Evolutionary conservation across 2,888 invertebrate genomes (phyloP).

Genomic region (Philaethria dido): DNA sequence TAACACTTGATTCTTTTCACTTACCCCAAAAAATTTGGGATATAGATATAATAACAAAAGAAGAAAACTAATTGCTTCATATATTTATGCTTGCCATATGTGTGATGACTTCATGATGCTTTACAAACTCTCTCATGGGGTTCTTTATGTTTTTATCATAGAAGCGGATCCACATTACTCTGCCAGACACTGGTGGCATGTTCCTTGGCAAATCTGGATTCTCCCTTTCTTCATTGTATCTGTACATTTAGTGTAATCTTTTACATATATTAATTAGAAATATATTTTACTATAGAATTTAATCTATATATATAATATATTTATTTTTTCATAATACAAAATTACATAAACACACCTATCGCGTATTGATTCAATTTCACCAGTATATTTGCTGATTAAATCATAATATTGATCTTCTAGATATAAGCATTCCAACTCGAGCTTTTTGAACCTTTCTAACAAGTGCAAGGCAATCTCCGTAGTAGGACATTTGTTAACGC

Average conservation of each 20-base stretch:
- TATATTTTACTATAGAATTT: background rate
- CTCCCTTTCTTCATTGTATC: slow-evolving; percentile 90
- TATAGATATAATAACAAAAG: too few species aligned
- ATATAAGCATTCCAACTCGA: slow-evolving; percentile 88
- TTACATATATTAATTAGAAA: background rate
- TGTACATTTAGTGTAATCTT: slow-evolving; percentile 45
- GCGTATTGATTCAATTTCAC: slow-evolving; percentile 87
- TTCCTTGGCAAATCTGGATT: slow-evolving; percentile 89
- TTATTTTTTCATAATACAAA: background rate
- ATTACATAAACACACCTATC: slow-evolving; percentile 78
- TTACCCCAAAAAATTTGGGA: background rate
- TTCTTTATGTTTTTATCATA: slow-evolving; percentile 88
- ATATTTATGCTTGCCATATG: slow-evolving; percentile 60
- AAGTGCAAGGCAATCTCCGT: slow-evolving; percentile 80
- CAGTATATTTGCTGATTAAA: slow-evolving; percentile 86
- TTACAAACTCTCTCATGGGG: slow-evolving; percentile 87
- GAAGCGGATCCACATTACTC: slow-evolving; percentile 93
- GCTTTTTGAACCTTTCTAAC: slow-evolving; percentile 86
- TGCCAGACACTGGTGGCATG: slow-evolving; percentile 91
- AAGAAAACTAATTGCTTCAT: background rate
- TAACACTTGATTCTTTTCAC: too few species aligned
- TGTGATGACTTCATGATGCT: slow-evolving; percentile 74
- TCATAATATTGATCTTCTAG: slow-evolving; percentile 90
- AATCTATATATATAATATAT: background rate
- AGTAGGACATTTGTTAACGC: slow-evolving; percentile 75